Evolutionary conservation across 2,797 vertebrate genomes (phyloP), one percentile per base, ranked within the genome.

Genomic region (Echiichthys vipera): DNA sequence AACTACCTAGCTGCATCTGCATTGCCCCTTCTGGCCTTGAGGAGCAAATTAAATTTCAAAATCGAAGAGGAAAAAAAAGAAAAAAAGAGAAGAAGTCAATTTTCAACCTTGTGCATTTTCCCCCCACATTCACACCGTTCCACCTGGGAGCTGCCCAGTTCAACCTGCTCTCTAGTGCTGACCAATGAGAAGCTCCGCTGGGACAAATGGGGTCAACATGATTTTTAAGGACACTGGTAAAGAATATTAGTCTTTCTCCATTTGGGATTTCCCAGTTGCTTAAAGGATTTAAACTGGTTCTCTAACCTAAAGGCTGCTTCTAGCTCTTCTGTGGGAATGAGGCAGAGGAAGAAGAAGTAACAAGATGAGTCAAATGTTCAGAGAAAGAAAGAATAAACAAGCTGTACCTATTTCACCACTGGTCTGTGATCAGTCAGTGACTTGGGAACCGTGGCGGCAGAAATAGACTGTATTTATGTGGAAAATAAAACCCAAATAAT

Each of bases 401-500:
- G 64, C 63, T 51, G 56, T 20, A 56, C 30, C 67, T 71, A 76
- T 78, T 77, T 65, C 59, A 51, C 29, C 30, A 7, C 49, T 75
- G 73, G 68, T 78, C 71, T 34, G 51, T 67, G 71, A 90, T 86
- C 89, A 85, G 74, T 89, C 71, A 65, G 56, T 15, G 49, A 47
- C 74, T 47, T 20, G 36, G 27, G 65, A 65, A 77, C 34, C 12
- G 62, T 80, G 13, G 15, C 30, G 7, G 9, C 27, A 79, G 74
- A 64, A 81, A 83, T 15, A 73, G 59, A 68, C 47, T 87, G 84
- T 87, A 74, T 92, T 90, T 85, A 78, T 2, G 56, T 29, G 57
- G 43, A 25, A 68, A 78, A 86, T 74, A 45, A 78, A 87, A 51
- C 18, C 40, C 55, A 18, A 43, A 75, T 65, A 78, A 64, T 37